Evolutionary conservation across 2,113 vertebrate genomes (phyloP).

Genomic region (Shinisaurus crocodilurus): DNA sequence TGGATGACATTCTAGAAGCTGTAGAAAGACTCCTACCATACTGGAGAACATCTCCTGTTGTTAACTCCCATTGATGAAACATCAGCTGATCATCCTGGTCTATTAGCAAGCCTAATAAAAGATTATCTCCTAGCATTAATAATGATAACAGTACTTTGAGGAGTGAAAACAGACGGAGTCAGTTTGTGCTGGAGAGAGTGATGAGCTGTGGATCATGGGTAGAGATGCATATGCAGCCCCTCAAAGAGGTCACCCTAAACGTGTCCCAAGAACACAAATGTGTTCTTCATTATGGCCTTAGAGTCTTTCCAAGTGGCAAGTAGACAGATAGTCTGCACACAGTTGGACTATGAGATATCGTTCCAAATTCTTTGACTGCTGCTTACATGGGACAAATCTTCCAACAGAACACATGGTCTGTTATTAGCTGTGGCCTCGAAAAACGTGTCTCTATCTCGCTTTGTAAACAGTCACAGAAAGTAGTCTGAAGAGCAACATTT

Average conservation of each 20-base stretch:
- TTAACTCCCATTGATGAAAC: neutral
- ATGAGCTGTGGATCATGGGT: neutral
- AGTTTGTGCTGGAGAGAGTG: neutral
- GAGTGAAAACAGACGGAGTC: neutral
- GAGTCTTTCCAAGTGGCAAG: neutral
- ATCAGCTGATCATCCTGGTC: neutral
- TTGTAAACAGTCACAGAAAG: neutral
- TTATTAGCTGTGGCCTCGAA: slow-evolving; percentile 2
- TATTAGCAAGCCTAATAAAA: neutral
- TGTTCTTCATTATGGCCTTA: slow-evolving; percentile 13
- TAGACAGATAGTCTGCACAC: neutral
- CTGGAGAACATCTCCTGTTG: neutral
- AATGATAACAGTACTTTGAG: neutral
- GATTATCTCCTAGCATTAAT: neutral
- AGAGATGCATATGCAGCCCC: neutral
- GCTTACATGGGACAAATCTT: neutral
- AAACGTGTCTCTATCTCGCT: neutral
- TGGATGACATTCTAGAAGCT: neutral
- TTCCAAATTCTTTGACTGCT: neutral
- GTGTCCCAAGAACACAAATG: neutral
- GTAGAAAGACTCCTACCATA: neutral
- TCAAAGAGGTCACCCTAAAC: neutral
- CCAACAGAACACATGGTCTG: neutral
- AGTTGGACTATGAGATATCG: neutral
- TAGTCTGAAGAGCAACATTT: neutral